phyloP scores from a whole-genome alignment of 2,797 vertebrate genomes.

The Trichosurus vulpecula region DNA sequence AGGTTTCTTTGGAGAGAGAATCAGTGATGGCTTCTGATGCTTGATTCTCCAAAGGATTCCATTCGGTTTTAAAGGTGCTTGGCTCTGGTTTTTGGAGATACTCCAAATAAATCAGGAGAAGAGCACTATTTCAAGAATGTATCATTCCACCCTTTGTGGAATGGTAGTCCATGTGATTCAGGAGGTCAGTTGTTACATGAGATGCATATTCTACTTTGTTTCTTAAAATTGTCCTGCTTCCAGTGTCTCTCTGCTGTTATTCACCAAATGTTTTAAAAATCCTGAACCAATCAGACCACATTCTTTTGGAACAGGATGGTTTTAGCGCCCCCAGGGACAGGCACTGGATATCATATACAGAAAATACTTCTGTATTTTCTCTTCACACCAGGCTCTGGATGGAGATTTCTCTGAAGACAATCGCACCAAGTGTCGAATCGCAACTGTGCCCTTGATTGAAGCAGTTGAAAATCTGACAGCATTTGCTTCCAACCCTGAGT shows the following conservation, averaged over 20 bases:
- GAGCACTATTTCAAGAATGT: background rate
- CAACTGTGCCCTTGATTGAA: slow-evolving; percentile 94
- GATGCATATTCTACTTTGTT: background rate
- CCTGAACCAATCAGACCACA: background rate
- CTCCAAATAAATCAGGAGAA: background rate
- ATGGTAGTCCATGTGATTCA: background rate
- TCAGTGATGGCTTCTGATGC: background rate
- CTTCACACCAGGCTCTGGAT: slow-evolving; percentile 89
- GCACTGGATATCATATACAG: background rate
- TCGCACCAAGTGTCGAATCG: slow-evolving; percentile 92
- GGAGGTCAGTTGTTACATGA: background rate
- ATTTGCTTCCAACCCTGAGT: slow-evolving; percentile 97
- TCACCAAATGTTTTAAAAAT: background rate
- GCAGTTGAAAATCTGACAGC: slow-evolving; percentile 97
- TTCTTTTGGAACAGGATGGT: background rate
- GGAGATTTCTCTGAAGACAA: slow-evolving; percentile 99
- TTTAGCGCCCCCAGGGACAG: background rate
- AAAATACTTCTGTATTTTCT: background rate
- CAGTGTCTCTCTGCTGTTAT: background rate
- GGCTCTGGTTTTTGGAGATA: background rate
- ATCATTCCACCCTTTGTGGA: background rate
- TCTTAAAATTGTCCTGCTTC: background rate
- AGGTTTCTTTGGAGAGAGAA: background rate
- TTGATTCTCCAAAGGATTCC: background rate
- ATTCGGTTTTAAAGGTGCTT: background rate